phyloP scores from a whole-genome alignment of 2,888 invertebrate species.

The Scrobipalpa atriplicella region DNA sequence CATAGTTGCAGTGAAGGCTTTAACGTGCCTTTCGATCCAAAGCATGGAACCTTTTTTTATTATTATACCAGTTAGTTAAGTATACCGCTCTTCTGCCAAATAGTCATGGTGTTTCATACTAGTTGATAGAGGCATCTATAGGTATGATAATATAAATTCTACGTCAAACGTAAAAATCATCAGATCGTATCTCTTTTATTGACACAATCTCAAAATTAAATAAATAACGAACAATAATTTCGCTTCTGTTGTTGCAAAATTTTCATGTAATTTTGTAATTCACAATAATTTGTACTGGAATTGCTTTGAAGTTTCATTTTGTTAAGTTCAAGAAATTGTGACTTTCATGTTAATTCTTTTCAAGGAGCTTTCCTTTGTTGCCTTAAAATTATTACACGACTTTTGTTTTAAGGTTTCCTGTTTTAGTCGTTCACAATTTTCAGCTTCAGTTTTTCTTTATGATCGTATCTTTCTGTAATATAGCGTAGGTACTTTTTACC shows the following conservation, averaged over 20 bases:
- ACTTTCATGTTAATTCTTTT: conserved; percentile 11
- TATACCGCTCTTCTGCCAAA: too few species aligned
- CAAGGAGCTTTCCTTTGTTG: conserved; percentile 9
- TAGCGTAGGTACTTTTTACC: too few species aligned
- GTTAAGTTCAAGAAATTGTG: conserved; percentile 12
- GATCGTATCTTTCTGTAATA: too few species aligned
- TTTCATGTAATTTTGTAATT: not conserved
- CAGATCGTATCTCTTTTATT: too few species aligned
- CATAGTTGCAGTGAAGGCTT: too few species aligned
- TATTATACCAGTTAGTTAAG: too few species aligned
- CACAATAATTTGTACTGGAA: conserved; percentile 3
- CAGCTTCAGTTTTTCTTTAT: not conserved
- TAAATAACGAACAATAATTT: not conserved
- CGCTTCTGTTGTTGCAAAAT: not conserved
- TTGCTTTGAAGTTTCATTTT: conserved; percentile 11
- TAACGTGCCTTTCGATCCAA: too few species aligned
- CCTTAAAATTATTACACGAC: conserved; percentile 6
- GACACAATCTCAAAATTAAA: not conserved
- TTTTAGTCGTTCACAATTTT: conserved; percentile 1
- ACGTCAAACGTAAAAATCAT: too few species aligned
- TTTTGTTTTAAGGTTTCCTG: conserved; percentile 2
- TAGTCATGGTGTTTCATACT: too few species aligned
- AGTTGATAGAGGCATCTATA: too few species aligned
- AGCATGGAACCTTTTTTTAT: too few species aligned
- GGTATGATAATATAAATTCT: too few species aligned